phyloP scores from a whole-genome alignment of 2,797 vertebrate species.

The Mus caroli region DNA sequence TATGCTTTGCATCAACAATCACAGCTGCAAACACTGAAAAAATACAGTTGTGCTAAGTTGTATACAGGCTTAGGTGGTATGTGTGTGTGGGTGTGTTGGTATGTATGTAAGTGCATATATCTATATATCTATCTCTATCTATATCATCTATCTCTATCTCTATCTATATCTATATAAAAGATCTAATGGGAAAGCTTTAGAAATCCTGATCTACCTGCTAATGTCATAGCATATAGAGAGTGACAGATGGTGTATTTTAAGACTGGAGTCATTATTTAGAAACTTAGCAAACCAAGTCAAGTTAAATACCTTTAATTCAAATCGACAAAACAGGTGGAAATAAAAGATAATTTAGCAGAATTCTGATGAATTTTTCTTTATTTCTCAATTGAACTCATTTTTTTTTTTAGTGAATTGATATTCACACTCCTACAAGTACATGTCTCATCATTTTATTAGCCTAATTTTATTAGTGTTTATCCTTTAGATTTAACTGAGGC shows the following conservation, averaged over 20 bases:
- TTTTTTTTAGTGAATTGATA: constrained; percentile 21
- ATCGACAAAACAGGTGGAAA: constrained; percentile 7
- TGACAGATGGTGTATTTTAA: constrained; percentile 1
- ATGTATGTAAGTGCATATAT: not conserved
- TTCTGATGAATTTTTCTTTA: constrained; percentile 59
- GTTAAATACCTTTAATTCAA: constrained; percentile 57
- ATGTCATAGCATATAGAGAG: not conserved
- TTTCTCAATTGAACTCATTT: not conserved
- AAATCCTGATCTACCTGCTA: constrained; percentile 53
- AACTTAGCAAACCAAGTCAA: not conserved
- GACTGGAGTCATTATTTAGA: constrained; percentile 30
- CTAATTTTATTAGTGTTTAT: constrained; percentile 10
- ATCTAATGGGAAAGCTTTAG: not conserved
- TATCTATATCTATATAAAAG: not conserved
- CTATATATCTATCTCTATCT: too few species aligned
- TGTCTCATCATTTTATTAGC: constrained; percentile 12
- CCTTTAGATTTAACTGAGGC: not conserved
- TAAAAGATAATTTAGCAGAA: constrained; percentile 55
- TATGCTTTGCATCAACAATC: not conserved
- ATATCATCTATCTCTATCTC: too few species aligned
- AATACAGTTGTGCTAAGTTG: not conserved
- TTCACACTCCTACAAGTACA: not conserved
- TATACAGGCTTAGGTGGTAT: not conserved
- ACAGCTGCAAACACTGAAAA: not conserved
- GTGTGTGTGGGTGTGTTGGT: too few species aligned